These are phyloP conservation scores for Cercopithecus mona DNA, from an alignment of 2,113 vertebrate species.

Conservation along the genomic window DNA sequence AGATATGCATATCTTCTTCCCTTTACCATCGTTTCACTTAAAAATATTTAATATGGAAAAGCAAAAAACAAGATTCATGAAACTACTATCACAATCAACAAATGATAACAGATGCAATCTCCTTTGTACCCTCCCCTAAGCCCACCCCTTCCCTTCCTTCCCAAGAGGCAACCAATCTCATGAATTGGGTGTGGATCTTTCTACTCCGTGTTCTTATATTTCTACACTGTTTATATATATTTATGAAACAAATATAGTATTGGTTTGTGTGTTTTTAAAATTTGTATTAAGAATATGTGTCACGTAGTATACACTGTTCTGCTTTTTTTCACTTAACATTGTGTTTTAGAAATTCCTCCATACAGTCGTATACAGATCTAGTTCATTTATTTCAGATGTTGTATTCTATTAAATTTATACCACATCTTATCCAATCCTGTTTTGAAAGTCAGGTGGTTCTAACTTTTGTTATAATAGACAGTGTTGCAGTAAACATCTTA, in stretches of 20 bases:
- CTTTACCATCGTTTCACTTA: not conserved
- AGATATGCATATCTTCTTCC: not conserved
- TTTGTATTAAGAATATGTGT: not conserved
- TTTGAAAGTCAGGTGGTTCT: not conserved
- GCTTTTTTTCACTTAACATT: not conserved
- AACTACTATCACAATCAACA: not conserved
- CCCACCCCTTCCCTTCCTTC: not conserved
- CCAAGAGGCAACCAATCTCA: not conserved
- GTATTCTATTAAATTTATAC: not conserved
- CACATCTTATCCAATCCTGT: not conserved
- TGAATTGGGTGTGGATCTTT: not conserved
- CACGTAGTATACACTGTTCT: not conserved
- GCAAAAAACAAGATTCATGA: not conserved
- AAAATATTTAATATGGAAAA: conserved; percentile 9
- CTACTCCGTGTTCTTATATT: too few relatives aligned
- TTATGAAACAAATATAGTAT: not conserved
- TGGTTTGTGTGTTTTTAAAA: not conserved
- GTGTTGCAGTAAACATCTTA: not conserved
- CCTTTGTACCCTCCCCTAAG: not conserved
- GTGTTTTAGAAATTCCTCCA: not conserved
- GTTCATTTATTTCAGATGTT: not conserved
- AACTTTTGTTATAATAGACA: not conserved
- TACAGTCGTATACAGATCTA: not conserved
- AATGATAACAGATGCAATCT: not conserved
- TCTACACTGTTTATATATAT: not conserved